phyloP scores from a whole-genome alignment of 2,888 invertebrate genomes.

The Tipula vernalis region DNA sequence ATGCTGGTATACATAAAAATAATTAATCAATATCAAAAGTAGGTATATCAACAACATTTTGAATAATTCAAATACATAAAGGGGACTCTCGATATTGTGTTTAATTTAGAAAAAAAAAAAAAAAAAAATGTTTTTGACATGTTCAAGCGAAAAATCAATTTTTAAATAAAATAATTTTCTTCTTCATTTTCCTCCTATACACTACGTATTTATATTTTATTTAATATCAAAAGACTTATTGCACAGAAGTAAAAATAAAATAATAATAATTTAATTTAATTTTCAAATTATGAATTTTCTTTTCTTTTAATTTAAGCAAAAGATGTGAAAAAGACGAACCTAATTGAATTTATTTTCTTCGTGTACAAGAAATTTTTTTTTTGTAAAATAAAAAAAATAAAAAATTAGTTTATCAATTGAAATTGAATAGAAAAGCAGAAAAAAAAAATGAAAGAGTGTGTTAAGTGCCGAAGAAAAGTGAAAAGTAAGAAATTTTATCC shows the following conservation, averaged over 20 bases:
- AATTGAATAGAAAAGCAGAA: not conserved
- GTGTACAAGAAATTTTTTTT: not conserved
- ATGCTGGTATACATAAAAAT: not conserved
- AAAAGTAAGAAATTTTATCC: not conserved
- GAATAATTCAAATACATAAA: not conserved
- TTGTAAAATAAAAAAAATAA: not conserved
- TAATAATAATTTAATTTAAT: not conserved
- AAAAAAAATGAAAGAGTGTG: not conserved
- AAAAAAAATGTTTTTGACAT: not conserved
- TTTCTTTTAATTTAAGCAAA: not conserved
- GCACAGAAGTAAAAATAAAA: not conserved
- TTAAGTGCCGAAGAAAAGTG: not conserved
- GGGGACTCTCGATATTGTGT: not conserved
- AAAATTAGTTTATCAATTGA: slow-evolving; percentile 4
- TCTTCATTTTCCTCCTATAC: not conserved
- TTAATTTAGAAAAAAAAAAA: not conserved
- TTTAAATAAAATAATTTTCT: not conserved
- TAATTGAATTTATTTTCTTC: slow-evolving; percentile 4
- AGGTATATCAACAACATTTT: not conserved
- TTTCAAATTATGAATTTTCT: not conserved
- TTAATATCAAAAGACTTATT: not conserved
- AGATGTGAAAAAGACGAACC: not conserved
- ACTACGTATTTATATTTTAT: not conserved
- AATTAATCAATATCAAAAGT: not conserved
- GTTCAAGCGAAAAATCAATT: not conserved